phyloP scores from a whole-genome alignment of 2,113 vertebrate genomes.

The Sinocyclocheilus rhinocerous region DNA sequence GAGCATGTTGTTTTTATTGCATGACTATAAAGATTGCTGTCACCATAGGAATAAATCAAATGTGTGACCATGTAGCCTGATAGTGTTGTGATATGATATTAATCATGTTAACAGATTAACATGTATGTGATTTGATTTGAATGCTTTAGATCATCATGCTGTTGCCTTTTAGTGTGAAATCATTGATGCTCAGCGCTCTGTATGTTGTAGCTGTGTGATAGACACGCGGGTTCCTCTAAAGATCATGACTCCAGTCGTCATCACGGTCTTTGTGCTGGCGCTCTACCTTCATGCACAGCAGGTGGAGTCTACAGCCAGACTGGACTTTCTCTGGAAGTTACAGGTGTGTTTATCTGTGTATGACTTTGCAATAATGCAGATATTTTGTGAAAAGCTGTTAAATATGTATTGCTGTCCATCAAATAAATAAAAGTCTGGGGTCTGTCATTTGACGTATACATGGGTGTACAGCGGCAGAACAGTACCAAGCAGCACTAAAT shows the following conservation, averaged over 20 bases:
- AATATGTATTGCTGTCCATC: background rate
- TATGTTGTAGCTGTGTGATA: constrained; percentile 73
- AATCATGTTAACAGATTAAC: too few relatives aligned
- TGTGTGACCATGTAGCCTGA: constrained; percentile 15
- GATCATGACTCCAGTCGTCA: constrained; percentile 95
- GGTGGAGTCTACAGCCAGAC: constrained; percentile 90
- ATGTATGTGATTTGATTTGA: background rate
- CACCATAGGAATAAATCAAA: background rate
- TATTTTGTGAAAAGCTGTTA: background rate
- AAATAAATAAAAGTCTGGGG: background rate
- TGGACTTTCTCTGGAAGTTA: constrained; percentile 99
- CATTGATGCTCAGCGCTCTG: background rate
- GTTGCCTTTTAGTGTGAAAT: background rate
- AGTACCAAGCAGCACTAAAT: background rate
- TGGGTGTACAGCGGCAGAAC: background rate
- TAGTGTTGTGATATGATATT: background rate
- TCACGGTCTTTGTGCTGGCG: constrained; percentile 94
- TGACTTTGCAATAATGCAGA: background rate
- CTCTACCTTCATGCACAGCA: constrained; percentile 88
- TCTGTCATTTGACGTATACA: too few relatives aligned
- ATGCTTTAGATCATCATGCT: background rate
- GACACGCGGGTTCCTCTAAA: constrained; percentile 89
- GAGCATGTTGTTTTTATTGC: constrained; percentile 41
- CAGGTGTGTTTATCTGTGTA: constrained; percentile 80
- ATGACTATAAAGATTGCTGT: constrained; percentile 23